Evolutionary conservation across 2,888 invertebrate genomes (phyloP).

Genomic region (Cheilosia grossa): DNA sequence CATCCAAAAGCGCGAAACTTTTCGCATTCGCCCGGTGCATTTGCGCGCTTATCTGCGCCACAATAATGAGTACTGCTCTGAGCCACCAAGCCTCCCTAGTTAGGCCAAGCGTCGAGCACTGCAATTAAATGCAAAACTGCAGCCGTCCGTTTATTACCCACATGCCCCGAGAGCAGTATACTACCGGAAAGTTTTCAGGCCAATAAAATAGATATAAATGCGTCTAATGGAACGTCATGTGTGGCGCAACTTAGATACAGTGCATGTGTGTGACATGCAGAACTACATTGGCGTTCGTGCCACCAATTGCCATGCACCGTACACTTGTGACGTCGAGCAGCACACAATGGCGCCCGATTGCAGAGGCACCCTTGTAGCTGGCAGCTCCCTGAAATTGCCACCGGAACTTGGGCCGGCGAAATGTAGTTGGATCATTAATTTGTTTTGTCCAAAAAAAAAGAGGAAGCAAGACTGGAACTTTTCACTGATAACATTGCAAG

Average conservation of each 20-base stretch:
- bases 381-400: conserved; percentile 56
- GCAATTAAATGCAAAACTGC: conserved; percentile 74
- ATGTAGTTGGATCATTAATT: conserved; percentile 72
- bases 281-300: conserved; percentile 65
- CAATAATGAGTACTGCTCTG: conserved; percentile 26
- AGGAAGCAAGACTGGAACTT: conserved; percentile 13
- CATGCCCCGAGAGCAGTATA: neutral
- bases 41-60: conserved; percentile 5
- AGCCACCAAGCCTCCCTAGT: conserved; percentile 48
- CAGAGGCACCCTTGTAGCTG: neutral
- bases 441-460: conserved; percentile 58
- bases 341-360: conserved; percentile 41
- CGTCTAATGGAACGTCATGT: conserved; percentile 65
- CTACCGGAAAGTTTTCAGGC: conserved; percentile 67
- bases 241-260: conserved; percentile 19
- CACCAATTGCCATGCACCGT: conserved; percentile 65
- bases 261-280: conserved; percentile 62
- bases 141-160: conserved; percentile 43
- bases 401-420: conserved; percentile 72
- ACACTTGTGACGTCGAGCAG: conserved; percentile 59
- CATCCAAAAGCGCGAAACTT: conserved; percentile 50
- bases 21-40: conserved; percentile 34
- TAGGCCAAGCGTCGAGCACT: conserved; percentile 27
- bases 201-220: conserved; percentile 74
- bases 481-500: conserved; percentile 69